A percentile compares a stretch with the other conserved stretches of the same genome.
These are phyloP conservation scores for Eremobia ochroleuca DNA, from an alignment of 2,888 invertebrate species.

Conservation along the genomic window DNA sequence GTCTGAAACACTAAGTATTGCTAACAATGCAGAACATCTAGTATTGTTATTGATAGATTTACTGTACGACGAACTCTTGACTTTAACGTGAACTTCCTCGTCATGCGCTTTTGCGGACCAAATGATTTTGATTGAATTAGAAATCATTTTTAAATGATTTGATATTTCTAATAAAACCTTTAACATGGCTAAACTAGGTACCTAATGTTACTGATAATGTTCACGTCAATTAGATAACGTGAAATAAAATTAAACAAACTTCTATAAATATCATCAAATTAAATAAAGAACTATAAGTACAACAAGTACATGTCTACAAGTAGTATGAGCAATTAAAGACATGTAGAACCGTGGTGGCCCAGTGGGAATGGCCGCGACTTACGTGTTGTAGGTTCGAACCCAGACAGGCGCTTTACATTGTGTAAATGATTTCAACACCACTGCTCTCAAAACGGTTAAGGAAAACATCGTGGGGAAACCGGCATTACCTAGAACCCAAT, in stretches of 20 bases:
- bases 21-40: constrained; percentile 28
- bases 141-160: background rate
- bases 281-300: no score
- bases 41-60: constrained; percentile 14
- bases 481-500: background rate
- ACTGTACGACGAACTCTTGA: constrained; percentile 23
- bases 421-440: background rate
- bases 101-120: background rate
- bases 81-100: constrained; percentile 33
- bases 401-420: background rate
- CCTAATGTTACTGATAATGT: background rate
- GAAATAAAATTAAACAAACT: background rate
- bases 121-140: background rate
- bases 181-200: background rate
- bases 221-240: background rate
- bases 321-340: background rate
- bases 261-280: background rate
- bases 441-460: background rate
- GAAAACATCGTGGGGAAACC: background rate
- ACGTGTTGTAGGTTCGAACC: background rate
- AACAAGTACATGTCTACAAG: no score
- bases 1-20: constrained; percentile 32
- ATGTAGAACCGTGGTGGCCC: background rate
- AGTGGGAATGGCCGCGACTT: background rate
- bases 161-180: background rate